phyloP scores from a whole-genome alignment of 2,888 invertebrate species.

The Monoplex corrugatus region DNA sequence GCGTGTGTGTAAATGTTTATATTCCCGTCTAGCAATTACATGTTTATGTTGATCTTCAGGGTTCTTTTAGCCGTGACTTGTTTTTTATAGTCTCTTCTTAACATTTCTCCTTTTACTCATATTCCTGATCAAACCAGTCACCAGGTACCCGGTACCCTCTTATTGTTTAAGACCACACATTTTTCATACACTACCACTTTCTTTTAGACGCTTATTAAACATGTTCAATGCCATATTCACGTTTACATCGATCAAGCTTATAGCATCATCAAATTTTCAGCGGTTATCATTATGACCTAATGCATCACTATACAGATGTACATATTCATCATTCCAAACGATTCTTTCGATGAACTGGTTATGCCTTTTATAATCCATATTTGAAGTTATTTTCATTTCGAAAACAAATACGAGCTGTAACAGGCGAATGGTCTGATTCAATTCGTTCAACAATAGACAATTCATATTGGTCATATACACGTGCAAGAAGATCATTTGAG shows the following conservation, averaged over 20 bases:
- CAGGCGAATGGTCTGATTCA: neutral
- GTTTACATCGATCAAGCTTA: too few relatives aligned
- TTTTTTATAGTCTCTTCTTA: neutral
- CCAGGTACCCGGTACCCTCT: neutral
- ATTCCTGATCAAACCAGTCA: neutral
- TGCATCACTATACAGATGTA: neutral
- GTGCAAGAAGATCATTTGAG: neutral
- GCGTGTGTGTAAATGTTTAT: neutral
- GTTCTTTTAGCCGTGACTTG: neutral
- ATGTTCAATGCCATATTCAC: neutral
- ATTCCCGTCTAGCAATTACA: neutral
- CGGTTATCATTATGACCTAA: neutral
- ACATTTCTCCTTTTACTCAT: neutral
- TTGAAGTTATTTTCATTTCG: neutral
- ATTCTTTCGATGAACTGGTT: neutral
- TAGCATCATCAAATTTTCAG: too few relatives aligned
- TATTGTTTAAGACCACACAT: neutral
- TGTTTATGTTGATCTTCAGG: neutral
- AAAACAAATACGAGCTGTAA: neutral
- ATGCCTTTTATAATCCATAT: neutral
- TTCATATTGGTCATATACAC: neutral
- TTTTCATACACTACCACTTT: neutral
- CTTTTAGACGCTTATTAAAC: too few relatives aligned
- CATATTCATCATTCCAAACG: neutral
- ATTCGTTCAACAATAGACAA: neutral